A percentile compares a stretch with the other conserved stretches of the same genome.
Evolutionary conservation across 37 sponge, comb jelly and placozoan species (phyloP).

Genomic region (Tethya wilhelma): DNA sequence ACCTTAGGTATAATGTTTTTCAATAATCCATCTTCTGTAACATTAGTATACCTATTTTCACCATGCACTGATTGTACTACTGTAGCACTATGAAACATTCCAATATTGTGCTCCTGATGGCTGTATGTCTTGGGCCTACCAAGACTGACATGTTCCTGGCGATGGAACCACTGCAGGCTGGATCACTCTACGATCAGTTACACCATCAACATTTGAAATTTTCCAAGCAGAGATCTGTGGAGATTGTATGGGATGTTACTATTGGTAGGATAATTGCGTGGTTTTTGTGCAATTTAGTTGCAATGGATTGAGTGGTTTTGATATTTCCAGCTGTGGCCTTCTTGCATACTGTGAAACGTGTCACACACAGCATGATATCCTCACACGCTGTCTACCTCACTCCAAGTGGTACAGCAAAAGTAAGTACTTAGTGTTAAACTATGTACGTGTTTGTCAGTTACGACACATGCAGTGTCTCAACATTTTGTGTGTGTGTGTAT

Average conservation of each 20-base stretch:
- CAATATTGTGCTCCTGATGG: slow-evolving; percentile 41
- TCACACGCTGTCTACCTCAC: slow-evolving; percentile 38
- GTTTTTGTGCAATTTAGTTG: too few species aligned
- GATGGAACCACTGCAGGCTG: slow-evolving; percentile 18
- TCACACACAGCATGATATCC: slow-evolving; percentile 28
- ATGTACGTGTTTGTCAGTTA: neutral
- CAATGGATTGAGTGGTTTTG: too few species aligned
- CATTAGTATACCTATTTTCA: too few species aligned
- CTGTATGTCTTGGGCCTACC: slow-evolving; percentile 29
- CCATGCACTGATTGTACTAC: too few species aligned
- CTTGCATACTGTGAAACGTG: slow-evolving; percentile 25
- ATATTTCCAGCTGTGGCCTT: slow-evolving; percentile 33
- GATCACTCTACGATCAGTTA: slow-evolving; percentile 19
- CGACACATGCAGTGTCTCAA: neutral
- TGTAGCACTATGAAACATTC: slow-evolving; percentile 26
- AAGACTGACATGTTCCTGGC: slow-evolving; percentile 33
- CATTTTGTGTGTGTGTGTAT: neutral
- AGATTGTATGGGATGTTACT: slow-evolving; percentile 1
- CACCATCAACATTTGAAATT: slow-evolving; percentile 5
- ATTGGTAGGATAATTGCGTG: slow-evolving; percentile 20
- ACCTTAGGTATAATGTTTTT: slow-evolving; percentile 13
- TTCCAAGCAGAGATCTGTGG: neutral
- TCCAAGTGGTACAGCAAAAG: slow-evolving; percentile 22
- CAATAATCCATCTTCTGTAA: neutral
- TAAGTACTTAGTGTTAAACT: neutral